Evolutionary conservation across 2,113 vertebrate genomes (phyloP), one percentile per base, ranked within the genome.

Genomic region (Mustelus asterias): DNA sequence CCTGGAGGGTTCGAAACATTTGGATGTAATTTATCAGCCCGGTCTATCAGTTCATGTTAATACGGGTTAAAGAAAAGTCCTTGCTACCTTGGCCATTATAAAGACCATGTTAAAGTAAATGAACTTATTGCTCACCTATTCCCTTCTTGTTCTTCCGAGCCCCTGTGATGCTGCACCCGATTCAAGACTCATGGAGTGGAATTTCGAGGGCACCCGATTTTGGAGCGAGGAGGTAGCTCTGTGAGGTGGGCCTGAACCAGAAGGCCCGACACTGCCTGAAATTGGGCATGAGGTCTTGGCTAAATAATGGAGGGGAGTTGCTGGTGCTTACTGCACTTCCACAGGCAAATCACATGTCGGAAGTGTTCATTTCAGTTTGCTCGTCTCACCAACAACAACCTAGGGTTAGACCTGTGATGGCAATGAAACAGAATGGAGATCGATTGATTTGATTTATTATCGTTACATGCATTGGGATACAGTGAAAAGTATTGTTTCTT

Each of bases 11-110:
- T 70, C 54, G 11, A 72, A 95, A 72, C 44, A 95, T 54, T 72
- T 72, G 48, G 69, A 33, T 48, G 44, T 48, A 95, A 95, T 95
- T 95, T 48, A 95, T 95, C 94, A 95, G 18, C 41, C 24, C 13
- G 93, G 41, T 29, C 93, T 69, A 26, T 44, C 24, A 72, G 69
- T 9, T 70, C 37, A 76, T 33, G 33, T 33, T 29, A 72, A 95
- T 95, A 41, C 13, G 0, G 69, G 48, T 69, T 29, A 54, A 76
- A 95, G 14, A 33, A 22, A 6, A 14, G 22, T 65, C 65, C 58
- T 13, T 63, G 60, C 63, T 63, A 63, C 14, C 22, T 14, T 60
- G 60, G 2, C 89, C 33, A 22, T 11, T 93, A 18, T 65, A 18
- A 67, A 37, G 60, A 41, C 8, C 16, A 93, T 11, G 13, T 2